phyloP scores from a whole-genome alignment of 2,888 invertebrate genomes.

The Chaitophorus viminalis region DNA sequence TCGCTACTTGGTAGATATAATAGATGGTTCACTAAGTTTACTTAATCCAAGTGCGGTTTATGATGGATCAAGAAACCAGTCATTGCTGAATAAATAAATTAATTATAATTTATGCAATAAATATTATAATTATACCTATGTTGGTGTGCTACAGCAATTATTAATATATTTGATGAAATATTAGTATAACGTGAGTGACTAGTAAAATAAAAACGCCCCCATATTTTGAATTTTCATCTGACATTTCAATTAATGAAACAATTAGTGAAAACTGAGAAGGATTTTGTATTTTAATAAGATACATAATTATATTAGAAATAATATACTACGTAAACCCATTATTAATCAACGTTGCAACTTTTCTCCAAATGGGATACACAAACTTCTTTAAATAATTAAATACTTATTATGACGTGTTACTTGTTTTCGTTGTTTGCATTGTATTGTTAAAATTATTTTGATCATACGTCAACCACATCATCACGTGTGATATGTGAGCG shows the following conservation, averaged over 20 bases:
- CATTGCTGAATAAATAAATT: neutral
- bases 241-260: constrained; percentile 18
- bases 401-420: too few relatives aligned
- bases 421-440: too few relatives aligned
- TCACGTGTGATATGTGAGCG: too few relatives aligned
- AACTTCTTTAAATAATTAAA: too few relatives aligned
- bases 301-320: neutral
- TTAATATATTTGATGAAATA: neutral
- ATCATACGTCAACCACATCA: too few relatives aligned
- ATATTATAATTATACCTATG: neutral
- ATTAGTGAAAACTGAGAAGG: neutral
- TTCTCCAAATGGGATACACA: neutral
- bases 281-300: neutral
- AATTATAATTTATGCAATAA: neutral
- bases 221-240: neutral
- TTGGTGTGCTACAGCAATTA: too few relatives aligned
- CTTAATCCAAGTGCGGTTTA: neutral
- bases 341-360: neutral
- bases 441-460: too few relatives aligned
- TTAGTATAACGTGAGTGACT: neutral
- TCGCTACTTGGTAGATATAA: neutral
- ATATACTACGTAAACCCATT: neutral
- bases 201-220: neutral
- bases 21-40: too few relatives aligned
- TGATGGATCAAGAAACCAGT: neutral